Percentiles rank a stretch among this genome's conserved stretches.
These are phyloP conservation scores for Leptobrachium ailaonicum DNA, from an alignment of 2,113 vertebrate genomes.

Conservation along the genomic window DNA sequence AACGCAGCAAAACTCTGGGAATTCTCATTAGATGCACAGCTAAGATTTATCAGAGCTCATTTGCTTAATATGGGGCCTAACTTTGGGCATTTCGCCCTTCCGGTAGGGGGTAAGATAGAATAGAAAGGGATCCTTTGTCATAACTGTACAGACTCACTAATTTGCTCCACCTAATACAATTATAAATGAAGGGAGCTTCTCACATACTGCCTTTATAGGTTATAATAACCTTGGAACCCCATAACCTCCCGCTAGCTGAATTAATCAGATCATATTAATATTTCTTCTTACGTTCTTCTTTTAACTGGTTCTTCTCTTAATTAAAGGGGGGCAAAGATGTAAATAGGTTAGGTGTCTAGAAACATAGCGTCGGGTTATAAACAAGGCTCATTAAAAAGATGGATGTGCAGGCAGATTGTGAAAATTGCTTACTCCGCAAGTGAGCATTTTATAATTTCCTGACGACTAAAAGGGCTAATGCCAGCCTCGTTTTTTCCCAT, in stretches of 20 bases:
- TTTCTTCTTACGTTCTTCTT: slow-evolving; percentile 83
- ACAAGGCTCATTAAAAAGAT: slow-evolving; percentile 91
- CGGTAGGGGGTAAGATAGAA: slow-evolving; percentile 79
- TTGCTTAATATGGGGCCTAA: slow-evolving; percentile 88
- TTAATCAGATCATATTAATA: slow-evolving; percentile 88
- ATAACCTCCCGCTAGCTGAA: slow-evolving; percentile 85
- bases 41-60: slow-evolving; percentile 90
- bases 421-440: slow-evolving; percentile 85
- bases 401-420: slow-evolving; percentile 75
- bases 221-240: slow-evolving; percentile 86
- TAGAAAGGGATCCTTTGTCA: slow-evolving; percentile 76
- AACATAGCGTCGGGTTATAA: slow-evolving; percentile 80
- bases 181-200: slow-evolving; percentile 82
- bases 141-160: slow-evolving; percentile 73
- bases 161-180: slow-evolving; percentile 85
- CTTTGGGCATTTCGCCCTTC: slow-evolving; percentile 79
- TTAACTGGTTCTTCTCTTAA: slow-evolving; percentile 86
- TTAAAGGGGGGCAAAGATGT: slow-evolving; percentile 85
- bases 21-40: slow-evolving; percentile 81
- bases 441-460: slow-evolving; percentile 83
- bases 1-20: slow-evolving; percentile 72
- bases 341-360: slow-evolving; percentile 81
- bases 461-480: slow-evolving; percentile 78
- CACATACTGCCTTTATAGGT: slow-evolving; percentile 81
- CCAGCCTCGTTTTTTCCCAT: slow-evolving; percentile 65